These are phyloP conservation scores for Gila orcuttii DNA, from an alignment of 2,113 vertebrate genomes.

Conservation along the genomic window DNA sequence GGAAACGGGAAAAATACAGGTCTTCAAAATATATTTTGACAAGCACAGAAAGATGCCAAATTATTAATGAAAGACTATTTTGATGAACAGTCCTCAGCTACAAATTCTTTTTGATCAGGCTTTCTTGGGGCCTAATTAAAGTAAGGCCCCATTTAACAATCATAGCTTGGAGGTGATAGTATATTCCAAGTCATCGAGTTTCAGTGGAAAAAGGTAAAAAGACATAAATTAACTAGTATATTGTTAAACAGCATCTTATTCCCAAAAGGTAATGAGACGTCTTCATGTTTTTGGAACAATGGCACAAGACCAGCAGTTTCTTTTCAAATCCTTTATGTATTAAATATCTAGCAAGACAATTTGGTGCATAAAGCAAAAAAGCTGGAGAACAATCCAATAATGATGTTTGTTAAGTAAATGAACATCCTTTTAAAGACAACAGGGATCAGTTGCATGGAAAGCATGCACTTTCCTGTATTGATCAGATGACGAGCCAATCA, in stretches of 20 bases:
- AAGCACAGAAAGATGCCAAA: background rate
- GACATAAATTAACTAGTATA: constrained; percentile 66
- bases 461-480: background rate
- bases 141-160: background rate
- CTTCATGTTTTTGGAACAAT: constrained; percentile 69
- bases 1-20: background rate
- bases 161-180: constrained; percentile 66
- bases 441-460: background rate
- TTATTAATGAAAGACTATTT: background rate
- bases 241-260: constrained; percentile 68
- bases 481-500: background rate
- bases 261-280: constrained; percentile 49
- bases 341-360: background rate
- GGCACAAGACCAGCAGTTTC: constrained; percentile 65
- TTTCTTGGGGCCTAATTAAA: background rate
- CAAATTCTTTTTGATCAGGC: constrained; percentile 25
- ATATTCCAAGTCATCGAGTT: constrained; percentile 64
- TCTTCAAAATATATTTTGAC: constrained; percentile 1
- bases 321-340: constrained; percentile 46
- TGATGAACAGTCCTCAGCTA: constrained; percentile 13
- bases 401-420: background rate
- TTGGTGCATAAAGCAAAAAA: background rate
- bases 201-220: constrained; percentile 48
- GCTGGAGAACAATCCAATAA: constrained; percentile 49
- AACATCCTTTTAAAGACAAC: background rate